Percentiles rank a stretch among this genome's conserved stretches.
These are phyloP conservation scores for Volucella zonaria DNA, from an alignment of 2,888 invertebrate genomes.

Conservation along the genomic window DNA sequence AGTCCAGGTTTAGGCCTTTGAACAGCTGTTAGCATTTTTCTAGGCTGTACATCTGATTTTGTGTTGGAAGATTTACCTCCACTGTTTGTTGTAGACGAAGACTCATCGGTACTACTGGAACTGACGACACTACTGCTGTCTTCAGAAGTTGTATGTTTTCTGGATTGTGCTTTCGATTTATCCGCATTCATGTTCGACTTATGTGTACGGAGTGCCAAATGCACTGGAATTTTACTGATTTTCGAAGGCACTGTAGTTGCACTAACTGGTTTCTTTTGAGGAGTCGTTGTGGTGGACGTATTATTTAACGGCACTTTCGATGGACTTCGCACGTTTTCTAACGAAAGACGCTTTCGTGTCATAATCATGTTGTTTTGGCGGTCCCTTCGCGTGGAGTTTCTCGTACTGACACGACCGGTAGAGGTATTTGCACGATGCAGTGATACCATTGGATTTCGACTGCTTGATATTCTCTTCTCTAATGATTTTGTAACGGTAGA, in stretches of 20 bases:
- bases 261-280: slow-evolving; percentile 31
- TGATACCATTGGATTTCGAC: slow-evolving; percentile 29
- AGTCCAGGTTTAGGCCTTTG: not conserved
- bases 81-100: not conserved
- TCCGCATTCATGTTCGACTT: slow-evolving; percentile 27
- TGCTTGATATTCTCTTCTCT: slow-evolving; percentile 16
- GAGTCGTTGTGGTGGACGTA: slow-evolving; percentile 2
- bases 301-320: slow-evolving; percentile 28
- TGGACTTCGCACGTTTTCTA: slow-evolving; percentile 74
- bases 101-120: slow-evolving; percentile 10
- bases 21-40: not conserved
- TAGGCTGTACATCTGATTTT: not conserved
- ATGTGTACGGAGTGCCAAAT: slow-evolving; percentile 46
- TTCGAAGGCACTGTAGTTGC: slow-evolving; percentile 55
- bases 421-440: slow-evolving; percentile 30
- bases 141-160: not conserved
- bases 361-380: slow-evolving; percentile 75
- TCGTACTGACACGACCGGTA: slow-evolving; percentile 74
- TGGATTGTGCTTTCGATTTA: slow-evolving; percentile 17
- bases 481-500: slow-evolving; percentile 4
- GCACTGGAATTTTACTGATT: slow-evolving; percentile 46
- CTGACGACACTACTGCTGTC: not conserved
- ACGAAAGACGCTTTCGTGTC: slow-evolving; percentile 79
- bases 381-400: slow-evolving; percentile 76
- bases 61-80: not conserved